Evolutionary conservation across 2,113 vertebrate genomes (phyloP).

Genomic region (Syrrhaptes paradoxus): DNA sequence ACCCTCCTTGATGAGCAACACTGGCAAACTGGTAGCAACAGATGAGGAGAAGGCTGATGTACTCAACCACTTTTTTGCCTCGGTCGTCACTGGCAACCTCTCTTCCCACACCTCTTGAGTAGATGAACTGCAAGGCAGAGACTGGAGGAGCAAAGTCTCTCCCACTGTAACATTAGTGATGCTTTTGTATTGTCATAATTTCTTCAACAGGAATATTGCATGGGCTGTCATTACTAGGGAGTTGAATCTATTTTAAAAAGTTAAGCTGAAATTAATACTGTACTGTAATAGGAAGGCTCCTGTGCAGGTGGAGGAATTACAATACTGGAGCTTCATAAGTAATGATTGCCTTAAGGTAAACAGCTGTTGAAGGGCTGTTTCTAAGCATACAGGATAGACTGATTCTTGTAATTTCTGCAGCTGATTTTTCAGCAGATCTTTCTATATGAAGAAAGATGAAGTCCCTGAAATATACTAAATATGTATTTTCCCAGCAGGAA

Average conservation of each 20-base stretch:
- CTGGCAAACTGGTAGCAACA: too few relatives aligned
- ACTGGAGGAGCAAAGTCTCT: too few relatives aligned
- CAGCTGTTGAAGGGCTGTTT: background rate
- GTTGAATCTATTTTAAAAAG: background rate
- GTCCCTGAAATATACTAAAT: background rate
- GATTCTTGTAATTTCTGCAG: background rate
- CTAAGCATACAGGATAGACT: background rate
- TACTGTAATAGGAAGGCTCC: background rate
- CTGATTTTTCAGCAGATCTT: background rate
- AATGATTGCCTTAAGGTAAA: background rate
- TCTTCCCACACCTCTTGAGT: too few relatives aligned
- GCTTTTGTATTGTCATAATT: background rate
- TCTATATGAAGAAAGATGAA: background rate
- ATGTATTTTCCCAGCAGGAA: background rate
- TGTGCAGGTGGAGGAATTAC: background rate
- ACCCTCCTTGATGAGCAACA: too few relatives aligned
- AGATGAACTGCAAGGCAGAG: too few relatives aligned
- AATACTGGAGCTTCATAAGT: background rate
- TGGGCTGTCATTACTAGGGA: background rate
- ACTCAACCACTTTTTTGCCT: too few relatives aligned
- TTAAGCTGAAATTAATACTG: background rate
- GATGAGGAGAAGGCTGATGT: too few relatives aligned
- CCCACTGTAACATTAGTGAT: background rate
- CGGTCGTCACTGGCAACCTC: too few relatives aligned
- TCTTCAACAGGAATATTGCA: background rate